Conservation (phyloP, 2,797 vertebrate species). For the Channallabes apus region DNA sequence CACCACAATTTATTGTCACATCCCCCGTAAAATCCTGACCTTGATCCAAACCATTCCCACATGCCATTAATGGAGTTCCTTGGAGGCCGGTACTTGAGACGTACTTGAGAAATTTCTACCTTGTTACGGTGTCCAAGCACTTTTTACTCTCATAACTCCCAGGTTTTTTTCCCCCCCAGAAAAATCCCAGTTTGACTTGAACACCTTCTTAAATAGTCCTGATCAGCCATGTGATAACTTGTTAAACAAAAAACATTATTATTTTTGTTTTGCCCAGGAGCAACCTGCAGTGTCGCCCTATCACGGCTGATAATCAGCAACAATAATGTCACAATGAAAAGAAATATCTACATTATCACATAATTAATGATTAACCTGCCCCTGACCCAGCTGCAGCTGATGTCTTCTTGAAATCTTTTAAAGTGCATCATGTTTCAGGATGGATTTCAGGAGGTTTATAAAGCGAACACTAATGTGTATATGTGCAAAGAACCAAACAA, state of each 20-base stretch:
- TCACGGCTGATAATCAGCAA: slow-evolving; percentile 34
- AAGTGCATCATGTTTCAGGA: background rate
- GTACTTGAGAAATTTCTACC: too few relatives aligned
- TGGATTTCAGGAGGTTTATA: background rate
- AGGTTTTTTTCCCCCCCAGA: too few relatives aligned
- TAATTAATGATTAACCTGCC: background rate
- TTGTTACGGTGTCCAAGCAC: too few relatives aligned
- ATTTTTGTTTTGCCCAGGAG: background rate
- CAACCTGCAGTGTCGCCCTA: slow-evolving; percentile 2
- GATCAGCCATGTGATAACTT: background rate
- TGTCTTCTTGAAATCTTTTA: background rate
- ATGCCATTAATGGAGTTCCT: too few relatives aligned
- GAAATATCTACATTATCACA: background rate
- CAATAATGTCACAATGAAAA: background rate
- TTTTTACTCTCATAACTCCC: too few relatives aligned
- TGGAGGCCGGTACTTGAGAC: too few relatives aligned
- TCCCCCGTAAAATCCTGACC: too few relatives aligned
- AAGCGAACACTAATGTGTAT: background rate
- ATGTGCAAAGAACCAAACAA: background rate
- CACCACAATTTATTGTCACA: too few relatives aligned
- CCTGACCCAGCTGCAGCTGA: background rate
- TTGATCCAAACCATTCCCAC: too few relatives aligned
- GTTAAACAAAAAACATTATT: background rate
- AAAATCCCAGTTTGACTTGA: too few relatives aligned
- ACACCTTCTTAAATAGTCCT: too few relatives aligned